A percentile compares a stretch with the other conserved stretches of the same genome.
These are phyloP conservation scores for Spea bombifrons DNA, from an alignment of 2,113 vertebrate species.

Conservation along the genomic window DNA sequence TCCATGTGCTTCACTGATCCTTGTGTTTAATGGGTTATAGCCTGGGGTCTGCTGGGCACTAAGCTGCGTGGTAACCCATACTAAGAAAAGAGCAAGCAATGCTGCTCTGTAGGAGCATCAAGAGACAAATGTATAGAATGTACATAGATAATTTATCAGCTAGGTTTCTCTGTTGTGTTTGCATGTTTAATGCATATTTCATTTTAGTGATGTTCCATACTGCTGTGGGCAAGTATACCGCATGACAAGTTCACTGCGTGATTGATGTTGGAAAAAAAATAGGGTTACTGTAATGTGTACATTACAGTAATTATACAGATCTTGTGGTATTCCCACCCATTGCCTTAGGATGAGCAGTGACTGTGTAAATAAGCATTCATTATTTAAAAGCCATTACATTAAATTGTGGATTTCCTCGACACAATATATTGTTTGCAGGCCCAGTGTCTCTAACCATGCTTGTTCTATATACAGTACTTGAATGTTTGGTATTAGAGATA, in stretches of 20 bases:
- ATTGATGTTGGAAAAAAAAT: constrained; percentile 78
- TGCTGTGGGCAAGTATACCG: constrained; percentile 81
- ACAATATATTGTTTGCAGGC: constrained; percentile 52
- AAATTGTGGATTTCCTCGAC: constrained; percentile 61
- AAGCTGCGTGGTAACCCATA: too few relatives aligned
- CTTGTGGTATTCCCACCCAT: constrained; percentile 73
- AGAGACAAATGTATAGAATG: constrained; percentile 65
- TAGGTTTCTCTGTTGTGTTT: constrained; percentile 71
- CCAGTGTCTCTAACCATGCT: neutral
- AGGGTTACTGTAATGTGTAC: constrained; percentile 67
- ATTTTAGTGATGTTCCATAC: constrained; percentile 80
- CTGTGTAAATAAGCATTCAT: constrained; percentile 91
- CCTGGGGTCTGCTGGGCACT: too few relatives aligned
- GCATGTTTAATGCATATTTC: constrained; percentile 68
- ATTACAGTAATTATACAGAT: constrained; percentile 69
- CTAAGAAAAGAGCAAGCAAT: too few relatives aligned
- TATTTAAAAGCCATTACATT: constrained; percentile 81
- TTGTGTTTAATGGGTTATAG: too few relatives aligned
- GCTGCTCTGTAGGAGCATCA: too few relatives aligned
- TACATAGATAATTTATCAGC: constrained; percentile 84
- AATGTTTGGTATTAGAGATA: constrained; percentile 71
- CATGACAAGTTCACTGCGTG: constrained; percentile 85
- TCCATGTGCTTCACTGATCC: too few relatives aligned
- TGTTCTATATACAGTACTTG: constrained; percentile 54
- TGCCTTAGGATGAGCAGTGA: constrained; percentile 74